Evolutionary conservation across 2,113 vertebrate species (phyloP).

Genomic region (Pundamilia nyererei): DNA sequence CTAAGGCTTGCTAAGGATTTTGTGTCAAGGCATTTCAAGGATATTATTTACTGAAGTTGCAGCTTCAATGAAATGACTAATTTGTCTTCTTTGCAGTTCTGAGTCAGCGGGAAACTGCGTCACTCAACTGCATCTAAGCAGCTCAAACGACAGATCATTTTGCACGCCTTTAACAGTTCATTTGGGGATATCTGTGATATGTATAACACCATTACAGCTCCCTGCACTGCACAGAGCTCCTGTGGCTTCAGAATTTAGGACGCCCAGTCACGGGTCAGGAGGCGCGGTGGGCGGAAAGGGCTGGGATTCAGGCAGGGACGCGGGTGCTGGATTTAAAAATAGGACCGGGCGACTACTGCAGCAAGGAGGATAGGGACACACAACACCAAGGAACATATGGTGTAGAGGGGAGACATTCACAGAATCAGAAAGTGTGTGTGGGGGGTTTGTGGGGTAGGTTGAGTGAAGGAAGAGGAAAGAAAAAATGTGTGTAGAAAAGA

Average conservation of each 20-base stretch:
- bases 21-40: neutral
- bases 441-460: neutral
- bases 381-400: conserved; percentile 29
- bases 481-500: neutral
- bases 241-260: conserved; percentile 34
- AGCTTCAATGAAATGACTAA: neutral
- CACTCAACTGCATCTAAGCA: neutral
- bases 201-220: conserved; percentile 1
- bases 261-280: conserved; percentile 31
- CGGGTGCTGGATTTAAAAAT: conserved; percentile 44
- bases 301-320: neutral
- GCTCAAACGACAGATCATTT: neutral
- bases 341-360: conserved; percentile 27
- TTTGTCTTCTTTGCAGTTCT: neutral
- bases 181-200: neutral
- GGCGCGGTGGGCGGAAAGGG: neutral
- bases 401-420: neutral
- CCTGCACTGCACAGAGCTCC: neutral
- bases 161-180: neutral
- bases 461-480: neutral
- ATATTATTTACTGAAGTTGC: neutral
- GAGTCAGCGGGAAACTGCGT: neutral
- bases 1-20: neutral
- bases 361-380: conserved; percentile 40
- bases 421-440: neutral